Evolutionary conservation across 2,113 vertebrate genomes (phyloP).

Genomic region (Terrapene triunguis): DNA sequence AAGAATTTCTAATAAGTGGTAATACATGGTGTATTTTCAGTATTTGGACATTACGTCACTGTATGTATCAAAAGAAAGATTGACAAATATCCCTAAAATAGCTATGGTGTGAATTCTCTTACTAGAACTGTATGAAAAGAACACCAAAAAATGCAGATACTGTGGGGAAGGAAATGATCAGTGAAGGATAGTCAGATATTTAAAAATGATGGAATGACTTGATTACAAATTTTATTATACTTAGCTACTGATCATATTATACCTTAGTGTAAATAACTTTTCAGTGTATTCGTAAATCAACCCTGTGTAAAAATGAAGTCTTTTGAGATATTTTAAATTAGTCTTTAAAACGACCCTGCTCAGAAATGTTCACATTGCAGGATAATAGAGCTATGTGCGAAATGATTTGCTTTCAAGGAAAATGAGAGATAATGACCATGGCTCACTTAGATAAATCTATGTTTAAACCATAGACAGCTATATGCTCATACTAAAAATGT

Average conservation of each 20-base stretch:
- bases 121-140: slow-evolving; percentile 1
- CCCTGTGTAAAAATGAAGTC: slow-evolving; percentile 26
- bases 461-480: slow-evolving; percentile 35
- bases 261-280: slow-evolving; percentile 24
- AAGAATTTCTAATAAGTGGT: background rate
- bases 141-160: background rate
- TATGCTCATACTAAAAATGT: slow-evolving; percentile 32
- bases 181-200: background rate
- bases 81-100: background rate
- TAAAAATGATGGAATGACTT: background rate
- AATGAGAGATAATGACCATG: slow-evolving; percentile 21
- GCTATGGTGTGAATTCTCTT: background rate
- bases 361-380: background rate
- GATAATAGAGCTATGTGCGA: background rate
- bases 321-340: slow-evolving; percentile 31
- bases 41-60: background rate
- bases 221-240: slow-evolving; percentile 6
- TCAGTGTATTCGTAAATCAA: background rate
- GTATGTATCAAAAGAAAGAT: background rate
- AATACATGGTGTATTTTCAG: background rate
- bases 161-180: background rate
- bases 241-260: slow-evolving; percentile 20
- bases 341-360: slow-evolving; percentile 4
- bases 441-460: background rate
- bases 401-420: slow-evolving; percentile 5